Evolutionary conservation across 1,140 invertebrate genomes (phyloP).

Genomic region (Melitaea cinxia): DNA sequence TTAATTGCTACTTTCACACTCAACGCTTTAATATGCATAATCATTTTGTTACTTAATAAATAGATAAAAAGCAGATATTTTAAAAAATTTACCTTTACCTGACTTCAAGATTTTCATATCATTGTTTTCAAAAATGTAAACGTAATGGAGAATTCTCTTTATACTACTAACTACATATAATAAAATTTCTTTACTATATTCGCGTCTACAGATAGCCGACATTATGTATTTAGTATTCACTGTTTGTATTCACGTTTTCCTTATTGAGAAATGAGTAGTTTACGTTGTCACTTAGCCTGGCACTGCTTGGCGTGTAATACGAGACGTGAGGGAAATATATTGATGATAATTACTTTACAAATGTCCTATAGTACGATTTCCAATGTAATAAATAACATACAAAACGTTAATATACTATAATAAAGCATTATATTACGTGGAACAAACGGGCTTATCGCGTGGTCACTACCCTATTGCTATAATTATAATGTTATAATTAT

Average conservation of each 20-base stretch:
- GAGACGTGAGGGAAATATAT: slow-evolving; percentile 9
- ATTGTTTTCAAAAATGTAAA: too few relatives aligned
- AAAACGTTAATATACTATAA: too few relatives aligned
- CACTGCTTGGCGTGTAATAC: slow-evolving; percentile 14
- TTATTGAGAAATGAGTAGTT: slow-evolving; percentile 11
- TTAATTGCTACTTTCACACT: too few relatives aligned
- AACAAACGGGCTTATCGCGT: too few relatives aligned
- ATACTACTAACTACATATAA: not conserved
- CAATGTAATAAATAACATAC: too few relatives aligned
- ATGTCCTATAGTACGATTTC: not conserved
- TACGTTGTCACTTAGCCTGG: slow-evolving; percentile 12
- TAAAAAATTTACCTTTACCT: too few relatives aligned
- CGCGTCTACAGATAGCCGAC: not conserved
- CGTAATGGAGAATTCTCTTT: not conserved
- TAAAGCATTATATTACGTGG: too few relatives aligned
- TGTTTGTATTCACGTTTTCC: slow-evolving; percentile 23
- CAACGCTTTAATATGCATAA: too few relatives aligned
- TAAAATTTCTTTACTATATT: not conserved
- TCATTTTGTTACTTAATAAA: too few relatives aligned
- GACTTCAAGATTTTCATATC: not conserved
- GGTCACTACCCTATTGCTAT: too few relatives aligned
- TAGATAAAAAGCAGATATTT: too few relatives aligned
- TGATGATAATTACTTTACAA: not conserved
- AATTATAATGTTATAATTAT: too few relatives aligned
- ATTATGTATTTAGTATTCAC: slow-evolving; percentile 7